Evolutionary conservation across 2,797 vertebrate species (phyloP).

Genomic region (Protonibea diacanthus): DNA sequence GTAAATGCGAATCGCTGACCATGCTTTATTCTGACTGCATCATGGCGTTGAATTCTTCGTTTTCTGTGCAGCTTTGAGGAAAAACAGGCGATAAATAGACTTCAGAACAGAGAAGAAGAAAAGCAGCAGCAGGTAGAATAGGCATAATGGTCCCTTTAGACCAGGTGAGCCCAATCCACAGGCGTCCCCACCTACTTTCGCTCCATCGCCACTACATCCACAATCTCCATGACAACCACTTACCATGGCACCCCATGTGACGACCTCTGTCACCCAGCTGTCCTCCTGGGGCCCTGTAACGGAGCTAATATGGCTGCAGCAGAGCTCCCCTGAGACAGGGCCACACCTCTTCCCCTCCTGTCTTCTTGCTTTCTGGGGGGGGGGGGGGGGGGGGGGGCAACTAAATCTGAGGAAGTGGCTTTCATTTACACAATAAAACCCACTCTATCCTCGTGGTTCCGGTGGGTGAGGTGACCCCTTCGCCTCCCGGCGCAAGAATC

Average conservation of each 20-base stretch:
- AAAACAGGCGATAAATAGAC: not conserved
- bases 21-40: conserved; percentile 19
- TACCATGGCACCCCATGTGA: conserved; percentile 58
- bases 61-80: not conserved
- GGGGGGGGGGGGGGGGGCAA: conserved; percentile 14
- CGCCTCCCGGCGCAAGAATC: conserved; percentile 34
- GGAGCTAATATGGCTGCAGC: conserved; percentile 64
- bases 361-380: conserved; percentile 13
- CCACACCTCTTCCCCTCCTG: conserved; percentile 20
- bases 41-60: not conserved
- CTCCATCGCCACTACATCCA: conserved; percentile 33
- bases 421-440: conserved; percentile 52
- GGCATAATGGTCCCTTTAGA: conserved; percentile 31
- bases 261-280: conserved; percentile 62
- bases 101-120: not conserved
- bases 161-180: conserved; percentile 63
- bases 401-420: conserved; percentile 43
- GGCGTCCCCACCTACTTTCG: conserved; percentile 47
- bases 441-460: conserved; percentile 37
- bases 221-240: conserved; percentile 68
- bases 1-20: conserved; percentile 24
- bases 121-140: conserved; percentile 19
- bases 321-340: conserved; percentile 31
- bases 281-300: conserved; percentile 68
- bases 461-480: conserved; percentile 40